Evolutionary conservation across 2,888 invertebrate species (phyloP), one percentile per base, ranked within the genome.

Genomic region (Exephanes ischioxanthus): DNA sequence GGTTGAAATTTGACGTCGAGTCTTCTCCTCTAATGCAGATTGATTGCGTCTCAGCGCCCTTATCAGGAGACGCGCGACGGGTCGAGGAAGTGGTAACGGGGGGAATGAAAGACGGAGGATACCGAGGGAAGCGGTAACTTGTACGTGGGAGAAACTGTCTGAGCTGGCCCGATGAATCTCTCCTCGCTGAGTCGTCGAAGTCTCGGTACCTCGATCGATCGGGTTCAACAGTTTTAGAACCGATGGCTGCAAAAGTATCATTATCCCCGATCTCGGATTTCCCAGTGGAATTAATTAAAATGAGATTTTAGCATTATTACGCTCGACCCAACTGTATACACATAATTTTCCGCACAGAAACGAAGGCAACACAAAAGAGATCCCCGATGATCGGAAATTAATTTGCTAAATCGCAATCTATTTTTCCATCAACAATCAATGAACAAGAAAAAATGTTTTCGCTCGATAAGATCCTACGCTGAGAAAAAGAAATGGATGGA

Each of bases 11-110:
- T 73, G 63, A 77, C 72, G 72, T 72, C 70, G 84, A 84, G 68
- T 73, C 58, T 55, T 55, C 37, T 58, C 26, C 61, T 53, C 73
- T 84, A 84, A 84, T 84, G 81, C 77, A 84, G 84, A 84, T 81
- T 81, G 81, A 84, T 84, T 84, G 78, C 84, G 51, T 51, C 14
- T 48, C 19, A 67, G 72, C 58, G 68, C 37, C 73, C 84, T 84
- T 84, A 78, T 84, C 84, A 73, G 68, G 81, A 53, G 61, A 68
- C 77, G 55, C 22, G 61, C 67, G 41, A 73, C 45, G 61, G 45
- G 11, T 30, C 16, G 61, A 30, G 75, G 63, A 75, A 48, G 48
- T 14, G 41, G 33, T 7, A 45, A 41, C 67, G 9, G 22, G 41
- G 37, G 5, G 45, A 41, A 26, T 26, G 63, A 67, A 55, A 33